These are phyloP conservation scores for Amyelois transitella DNA, from an alignment of 1,140 invertebrate genomes.

Conservation along the genomic window DNA sequence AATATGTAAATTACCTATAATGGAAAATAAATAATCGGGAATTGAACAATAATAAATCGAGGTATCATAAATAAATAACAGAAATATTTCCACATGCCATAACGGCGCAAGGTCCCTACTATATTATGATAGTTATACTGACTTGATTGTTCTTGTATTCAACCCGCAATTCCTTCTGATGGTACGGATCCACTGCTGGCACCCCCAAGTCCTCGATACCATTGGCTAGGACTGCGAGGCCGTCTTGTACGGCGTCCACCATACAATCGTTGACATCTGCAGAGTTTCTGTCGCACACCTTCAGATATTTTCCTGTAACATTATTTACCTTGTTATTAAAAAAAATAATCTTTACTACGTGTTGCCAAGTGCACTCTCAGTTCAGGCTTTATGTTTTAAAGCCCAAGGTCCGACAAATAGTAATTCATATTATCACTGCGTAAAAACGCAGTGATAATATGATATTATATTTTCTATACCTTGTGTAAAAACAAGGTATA, in stretches of 20 bases:
- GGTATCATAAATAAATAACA: too few species aligned
- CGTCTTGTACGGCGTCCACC: slow-evolving; percentile 48
- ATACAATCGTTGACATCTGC: slow-evolving; percentile 65
- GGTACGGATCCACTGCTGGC: slow-evolving; percentile 70
- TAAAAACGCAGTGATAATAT: too few species aligned
- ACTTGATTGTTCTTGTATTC: slow-evolving; percentile 71
- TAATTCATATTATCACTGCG: too few species aligned
- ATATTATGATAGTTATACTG: neutral
- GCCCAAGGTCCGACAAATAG: neutral
- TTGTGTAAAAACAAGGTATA: too few species aligned
- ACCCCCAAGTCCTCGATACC: slow-evolving; percentile 71
- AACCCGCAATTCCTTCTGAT: slow-evolving; percentile 53
- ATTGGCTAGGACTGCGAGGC: slow-evolving; percentile 29
- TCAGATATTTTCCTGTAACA: slow-evolving; percentile 56
- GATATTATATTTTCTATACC: too few species aligned
- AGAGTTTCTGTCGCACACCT: slow-evolving; percentile 58
- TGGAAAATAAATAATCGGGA: too few species aligned
- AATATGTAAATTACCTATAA: too few species aligned
- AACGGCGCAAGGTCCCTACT: too few species aligned
- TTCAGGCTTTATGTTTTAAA: neutral
- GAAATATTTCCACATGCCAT: too few species aligned
- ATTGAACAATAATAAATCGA: too few species aligned
- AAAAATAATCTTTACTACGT: neutral
- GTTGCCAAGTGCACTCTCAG: neutral
- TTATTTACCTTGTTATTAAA: neutral